Conservation (phyloP, 2,888 invertebrate genomes). For the Ischnus inquisitorius region DNA sequence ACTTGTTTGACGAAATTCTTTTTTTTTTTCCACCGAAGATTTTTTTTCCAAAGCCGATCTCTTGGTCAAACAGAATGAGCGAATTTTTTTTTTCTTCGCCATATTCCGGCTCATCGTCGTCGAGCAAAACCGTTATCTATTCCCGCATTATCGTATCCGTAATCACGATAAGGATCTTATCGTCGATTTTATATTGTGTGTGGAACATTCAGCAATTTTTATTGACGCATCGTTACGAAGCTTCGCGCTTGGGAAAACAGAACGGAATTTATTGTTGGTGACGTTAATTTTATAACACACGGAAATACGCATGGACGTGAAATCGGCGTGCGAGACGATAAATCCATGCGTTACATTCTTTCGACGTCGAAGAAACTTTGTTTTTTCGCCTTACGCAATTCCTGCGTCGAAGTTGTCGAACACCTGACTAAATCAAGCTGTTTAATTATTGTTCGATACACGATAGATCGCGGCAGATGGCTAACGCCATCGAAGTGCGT, state of each 20-base stretch:
- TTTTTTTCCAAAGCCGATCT: not conserved
- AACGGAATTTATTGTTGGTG: not conserved
- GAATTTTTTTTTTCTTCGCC: not conserved
- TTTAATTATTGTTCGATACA: not conserved
- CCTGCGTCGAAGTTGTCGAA: not conserved
- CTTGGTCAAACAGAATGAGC: not conserved
- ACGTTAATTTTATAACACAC: not conserved
- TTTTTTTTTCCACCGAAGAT: constrained; percentile 14
- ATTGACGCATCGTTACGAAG: not conserved
- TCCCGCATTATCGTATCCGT: constrained; percentile 20
- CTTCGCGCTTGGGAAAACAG: not conserved
- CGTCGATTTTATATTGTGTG: constrained; percentile 21
- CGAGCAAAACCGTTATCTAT: constrained; percentile 38
- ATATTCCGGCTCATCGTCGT: not conserved
- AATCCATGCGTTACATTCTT: not conserved
- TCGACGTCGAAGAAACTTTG: not conserved
- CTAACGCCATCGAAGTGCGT: too few relatives aligned
- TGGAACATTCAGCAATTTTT: constrained; percentile 1
- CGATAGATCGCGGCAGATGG: not conserved
- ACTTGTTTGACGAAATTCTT: constrained; percentile 7
- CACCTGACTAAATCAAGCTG: constrained; percentile 19
- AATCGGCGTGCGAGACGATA: not conserved
- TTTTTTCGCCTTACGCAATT: not conserved
- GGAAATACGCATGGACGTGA: not conserved
- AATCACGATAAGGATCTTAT: constrained; percentile 48